Conservation (phyloP, 2,797 vertebrate genomes). For the Zalophus californianus region DNA sequence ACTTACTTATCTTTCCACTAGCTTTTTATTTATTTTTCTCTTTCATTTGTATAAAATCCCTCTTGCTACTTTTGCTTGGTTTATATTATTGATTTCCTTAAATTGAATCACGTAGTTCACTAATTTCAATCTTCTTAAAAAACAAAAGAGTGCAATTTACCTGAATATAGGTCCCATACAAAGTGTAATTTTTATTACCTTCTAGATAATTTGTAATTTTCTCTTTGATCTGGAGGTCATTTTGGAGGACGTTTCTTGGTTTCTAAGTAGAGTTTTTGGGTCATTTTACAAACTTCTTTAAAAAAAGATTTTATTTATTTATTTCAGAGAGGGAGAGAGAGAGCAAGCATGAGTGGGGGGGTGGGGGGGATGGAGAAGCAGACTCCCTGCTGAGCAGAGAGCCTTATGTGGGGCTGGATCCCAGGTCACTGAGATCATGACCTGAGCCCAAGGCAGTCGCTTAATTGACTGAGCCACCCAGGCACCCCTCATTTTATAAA, state of each 20-base stretch:
- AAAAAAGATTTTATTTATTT: too few relatives aligned
- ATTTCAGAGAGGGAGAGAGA: too few relatives aligned
- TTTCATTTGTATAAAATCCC: background rate
- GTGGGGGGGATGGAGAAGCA: too few relatives aligned
- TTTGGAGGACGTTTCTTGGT: background rate
- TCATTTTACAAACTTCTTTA: background rate
- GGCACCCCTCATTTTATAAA: background rate
- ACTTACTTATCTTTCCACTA: background rate
- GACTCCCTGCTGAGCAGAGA: too few relatives aligned
- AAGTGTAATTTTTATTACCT: background rate
- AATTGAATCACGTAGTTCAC: background rate
- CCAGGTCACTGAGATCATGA: background rate
- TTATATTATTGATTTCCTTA: background rate
- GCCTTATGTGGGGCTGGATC: background rate
- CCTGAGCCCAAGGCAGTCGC: background rate
- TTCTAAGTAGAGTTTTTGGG: background rate
- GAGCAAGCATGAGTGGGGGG: too few relatives aligned
- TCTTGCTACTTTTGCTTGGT: background rate
- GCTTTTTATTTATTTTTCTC: background rate
- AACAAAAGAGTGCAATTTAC: background rate
- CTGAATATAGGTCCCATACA: background rate
- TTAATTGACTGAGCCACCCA: background rate
- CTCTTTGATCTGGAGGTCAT: background rate
- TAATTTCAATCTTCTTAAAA: background rate
- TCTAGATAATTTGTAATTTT: background rate